Evolutionary conservation across 2,113 vertebrate genomes (phyloP), one percentile per base, ranked within the genome.

Genomic region (Hyaena hyaena): DNA sequence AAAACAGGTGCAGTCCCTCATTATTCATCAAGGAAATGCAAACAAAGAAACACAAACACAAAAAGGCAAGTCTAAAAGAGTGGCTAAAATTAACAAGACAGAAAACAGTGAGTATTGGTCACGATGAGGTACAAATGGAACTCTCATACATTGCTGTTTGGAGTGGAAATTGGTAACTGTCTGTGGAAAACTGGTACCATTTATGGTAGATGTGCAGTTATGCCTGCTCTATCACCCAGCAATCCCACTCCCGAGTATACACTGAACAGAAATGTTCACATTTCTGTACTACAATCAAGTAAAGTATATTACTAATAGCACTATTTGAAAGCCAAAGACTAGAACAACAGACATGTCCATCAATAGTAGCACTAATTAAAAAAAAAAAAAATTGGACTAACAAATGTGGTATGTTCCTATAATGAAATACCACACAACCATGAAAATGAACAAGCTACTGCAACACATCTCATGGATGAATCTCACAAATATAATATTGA

Each of bases 11-110:
- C 7, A 88, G 23, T 83, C 16, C 33, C 55, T 86, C 80, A 96
- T 50, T 33, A 90, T 11, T 91, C 81, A 88, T 28, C 45, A 90
- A 19, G 6, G 19, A 96, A 93, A 95, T 81, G 26, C 55, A 93
- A 96, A 88, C 26, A 28, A 63, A 63, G 31, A 92, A 96, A 87
- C 19, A 61, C 4, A 23, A 61, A 61, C 65, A 85, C 17, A 95
- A 7, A 45, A 53, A 76, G 45, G 76, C 58, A 81, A 88, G 93
- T 43, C 24, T 39, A 93, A 66, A 21, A 93, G 50, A 87, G 87
- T 58, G 10, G 24, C 43, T 96, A 82, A 77, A 92, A 14, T 31
- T 79, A 33, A 61, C 85, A 76, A 33, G n/a, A 82, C 19, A 65
- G 10, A 71, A 76, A 53, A 83, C n/a, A 77, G 10, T 50, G 48